Percentiles rank a stretch among this genome's conserved stretches.
These are phyloP conservation scores for Eulacestoma nigropectus DNA, from an alignment of 2,113 vertebrate species.

Conservation along the genomic window DNA sequence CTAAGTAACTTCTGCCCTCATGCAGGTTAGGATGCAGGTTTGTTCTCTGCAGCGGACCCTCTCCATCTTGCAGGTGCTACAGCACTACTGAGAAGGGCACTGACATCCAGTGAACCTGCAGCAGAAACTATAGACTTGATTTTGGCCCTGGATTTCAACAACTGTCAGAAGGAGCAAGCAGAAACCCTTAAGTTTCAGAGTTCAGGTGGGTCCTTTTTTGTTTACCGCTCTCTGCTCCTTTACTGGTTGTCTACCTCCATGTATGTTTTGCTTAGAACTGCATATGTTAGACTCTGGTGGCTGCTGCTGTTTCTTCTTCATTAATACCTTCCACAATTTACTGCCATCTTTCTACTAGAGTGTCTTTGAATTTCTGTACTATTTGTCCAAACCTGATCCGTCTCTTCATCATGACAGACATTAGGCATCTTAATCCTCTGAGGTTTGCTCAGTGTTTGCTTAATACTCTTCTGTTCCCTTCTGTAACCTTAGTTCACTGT, in stretches of 20 bases:
- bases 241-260: not conserved
- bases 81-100: not conserved
- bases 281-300: not conserved
- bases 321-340: not conserved
- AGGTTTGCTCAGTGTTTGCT: not conserved
- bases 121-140: not conserved
- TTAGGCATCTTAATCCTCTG: not conserved
- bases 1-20: not conserved
- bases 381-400: not conserved
- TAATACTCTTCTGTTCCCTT: not conserved
- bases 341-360: not conserved
- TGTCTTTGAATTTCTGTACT: not conserved
- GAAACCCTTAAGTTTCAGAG: not conserved
- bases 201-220: not conserved
- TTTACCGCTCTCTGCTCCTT: not conserved
- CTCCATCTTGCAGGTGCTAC: not conserved
- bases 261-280: not conserved
- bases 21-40: not conserved
- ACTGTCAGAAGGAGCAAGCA: not conserved
- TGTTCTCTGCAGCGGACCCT: not conserved
- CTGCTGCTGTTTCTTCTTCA: not conserved
- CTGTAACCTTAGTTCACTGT: not conserved
- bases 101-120: not conserved
- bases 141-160: not conserved
- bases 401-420: not conserved